phyloP scores from a whole-genome alignment of 64 coral and sea anemone species.

The Trachythela sp. region DNA sequence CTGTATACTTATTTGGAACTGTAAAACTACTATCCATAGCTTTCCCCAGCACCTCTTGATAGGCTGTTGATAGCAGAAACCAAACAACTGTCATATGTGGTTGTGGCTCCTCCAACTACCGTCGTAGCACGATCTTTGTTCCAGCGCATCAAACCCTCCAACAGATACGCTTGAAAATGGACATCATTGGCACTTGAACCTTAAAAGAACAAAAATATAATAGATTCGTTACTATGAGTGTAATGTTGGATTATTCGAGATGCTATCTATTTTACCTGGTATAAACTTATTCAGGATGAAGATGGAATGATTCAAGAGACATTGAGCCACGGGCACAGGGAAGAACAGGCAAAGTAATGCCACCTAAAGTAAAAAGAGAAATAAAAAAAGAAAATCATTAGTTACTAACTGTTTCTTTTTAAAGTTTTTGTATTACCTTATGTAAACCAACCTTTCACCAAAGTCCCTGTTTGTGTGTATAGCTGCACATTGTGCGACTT shows the following conservation, averaged over 20 bases:
- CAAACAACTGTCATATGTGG: too few species aligned
- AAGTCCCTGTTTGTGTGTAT: not conserved
- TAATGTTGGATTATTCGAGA: not conserved
- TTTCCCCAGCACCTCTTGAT: too few species aligned
- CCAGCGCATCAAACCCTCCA: slow-evolving; percentile 16
- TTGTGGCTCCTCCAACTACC: too few species aligned
- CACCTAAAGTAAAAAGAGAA: not conserved
- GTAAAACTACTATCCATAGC: too few species aligned
- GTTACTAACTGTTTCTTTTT: not conserved
- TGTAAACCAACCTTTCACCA: not conserved
- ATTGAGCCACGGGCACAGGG: not conserved
- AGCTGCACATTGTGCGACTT: not conserved
- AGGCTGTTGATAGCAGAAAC: not conserved
- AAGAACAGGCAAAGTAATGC: not conserved
- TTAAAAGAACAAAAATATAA: not conserved
- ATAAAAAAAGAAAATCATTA: not conserved
- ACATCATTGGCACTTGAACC: slow-evolving; percentile 15
- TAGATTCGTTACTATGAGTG: not conserved
- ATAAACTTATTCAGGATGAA: slow-evolving; percentile 5
- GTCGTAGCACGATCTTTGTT: not conserved
- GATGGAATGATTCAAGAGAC: not conserved
- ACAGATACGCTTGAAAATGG: slow-evolving; percentile 30
- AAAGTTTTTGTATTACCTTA: not conserved
- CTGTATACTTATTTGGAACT: too few species aligned
- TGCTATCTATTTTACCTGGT: not conserved